Evolutionary conservation across 2,797 vertebrate species (phyloP), one percentile per base, ranked within the genome.

Genomic region (Malurus leucopterus): DNA sequence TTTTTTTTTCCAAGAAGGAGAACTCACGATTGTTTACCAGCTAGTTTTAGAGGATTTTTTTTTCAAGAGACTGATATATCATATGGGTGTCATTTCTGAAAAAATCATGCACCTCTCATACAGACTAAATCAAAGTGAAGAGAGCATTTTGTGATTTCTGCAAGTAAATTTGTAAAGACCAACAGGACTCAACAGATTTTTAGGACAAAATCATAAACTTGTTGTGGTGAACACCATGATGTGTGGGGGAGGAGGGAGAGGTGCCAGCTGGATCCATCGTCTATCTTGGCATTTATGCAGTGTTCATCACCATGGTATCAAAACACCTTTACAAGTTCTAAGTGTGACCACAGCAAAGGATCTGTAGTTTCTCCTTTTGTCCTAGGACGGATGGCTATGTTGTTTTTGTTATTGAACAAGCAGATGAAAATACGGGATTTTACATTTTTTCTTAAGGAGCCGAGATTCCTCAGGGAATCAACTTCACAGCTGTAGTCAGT

Each of bases 221-320:
- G 36, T 93, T 91, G 67, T 92, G 90, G 92, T 93, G 89, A 91
- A 64, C 87, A 94, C 90, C 73, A 76, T 86, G 84, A 90, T 92
- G 67, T 86, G 57, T 79, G 83, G 43, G 70, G 93, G 90, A 87
- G 83, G 85, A 93, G 70, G 82, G 70, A 95, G 85, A 90, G 88
- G 61, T 84, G 86, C 93, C 95, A 95, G 94, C 86, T 93, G 89
- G 89, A 90, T 78, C 82, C 59, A 47, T 87, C 13, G 2, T 87
- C 84, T 78, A 2, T 85, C 73, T 88, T 90, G 89, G 67, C 79
- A 91, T 67, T 95, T 88, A 38, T 64, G 47, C 53, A 81, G 30
- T 67, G 79, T 67, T 93, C 89, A 86, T 95, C 92, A 89, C 94
- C 83, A 86, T 93, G 89, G 92, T 84, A 92, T 84, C 93, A 84